These are phyloP conservation scores for Coracopsis vasa DNA, from an alignment of 2,113 vertebrate species.

Conservation along the genomic window DNA sequence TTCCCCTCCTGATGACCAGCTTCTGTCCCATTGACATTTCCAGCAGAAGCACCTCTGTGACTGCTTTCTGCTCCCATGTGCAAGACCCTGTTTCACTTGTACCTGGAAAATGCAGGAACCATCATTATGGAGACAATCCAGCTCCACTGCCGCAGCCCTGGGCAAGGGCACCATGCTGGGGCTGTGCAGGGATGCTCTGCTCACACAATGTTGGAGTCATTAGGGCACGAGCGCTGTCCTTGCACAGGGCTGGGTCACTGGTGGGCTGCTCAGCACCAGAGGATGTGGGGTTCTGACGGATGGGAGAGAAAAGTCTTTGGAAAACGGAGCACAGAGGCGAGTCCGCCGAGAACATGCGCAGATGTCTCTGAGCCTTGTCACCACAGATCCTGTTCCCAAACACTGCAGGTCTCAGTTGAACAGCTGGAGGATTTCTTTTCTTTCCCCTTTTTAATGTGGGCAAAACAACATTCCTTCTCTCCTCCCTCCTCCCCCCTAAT, in stretches of 20 bases:
- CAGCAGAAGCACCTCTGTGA: background rate
- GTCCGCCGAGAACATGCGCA: rapidly evolving
- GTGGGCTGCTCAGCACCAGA: background rate
- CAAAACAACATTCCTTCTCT: conserved; percentile 40
- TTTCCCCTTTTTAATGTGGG: conserved; percentile 8
- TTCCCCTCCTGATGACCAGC: background rate
- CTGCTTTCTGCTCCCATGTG: background rate
- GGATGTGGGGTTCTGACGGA: background rate
- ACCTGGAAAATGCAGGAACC: background rate
- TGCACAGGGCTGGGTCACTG: background rate
- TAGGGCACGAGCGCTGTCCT: rapidly evolving
- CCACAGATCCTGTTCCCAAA: background rate
- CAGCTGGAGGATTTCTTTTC: background rate
- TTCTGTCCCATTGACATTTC: background rate
- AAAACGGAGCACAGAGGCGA: background rate
- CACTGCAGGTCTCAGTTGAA: background rate
- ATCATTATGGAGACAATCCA: background rate
- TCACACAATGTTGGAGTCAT: background rate
- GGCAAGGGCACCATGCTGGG: rapidly evolving
- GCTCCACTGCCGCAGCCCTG: background rate
- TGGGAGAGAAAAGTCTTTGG: background rate
- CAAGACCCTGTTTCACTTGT: background rate
- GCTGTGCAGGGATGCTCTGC: background rate
- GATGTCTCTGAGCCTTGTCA: background rate
- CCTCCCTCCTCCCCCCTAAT: background rate